phyloP scores from a whole-genome alignment of 2,797 vertebrate species.

The Todus mexicanus region DNA sequence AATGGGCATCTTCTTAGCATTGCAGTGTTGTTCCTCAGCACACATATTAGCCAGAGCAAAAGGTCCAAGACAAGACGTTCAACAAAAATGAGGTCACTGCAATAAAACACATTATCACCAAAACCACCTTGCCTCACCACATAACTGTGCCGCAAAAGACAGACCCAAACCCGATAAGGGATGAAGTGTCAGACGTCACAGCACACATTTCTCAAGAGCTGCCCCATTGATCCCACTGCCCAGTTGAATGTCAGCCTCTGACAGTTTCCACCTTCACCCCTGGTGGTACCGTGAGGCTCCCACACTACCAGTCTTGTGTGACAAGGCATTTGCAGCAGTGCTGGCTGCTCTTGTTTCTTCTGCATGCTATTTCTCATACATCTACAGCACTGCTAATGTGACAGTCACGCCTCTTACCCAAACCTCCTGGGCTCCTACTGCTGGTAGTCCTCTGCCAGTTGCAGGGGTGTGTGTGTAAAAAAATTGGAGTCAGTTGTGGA shows the following conservation, averaged over 20 bases:
- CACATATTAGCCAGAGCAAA: neutral
- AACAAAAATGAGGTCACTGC: neutral
- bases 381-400: neutral
- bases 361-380: neutral
- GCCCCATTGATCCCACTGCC: neutral
- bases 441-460: neutral
- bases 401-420: neutral
- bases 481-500: neutral
- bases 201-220: neutral
- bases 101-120: neutral
- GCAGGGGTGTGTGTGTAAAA: neutral
- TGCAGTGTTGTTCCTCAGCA: neutral
- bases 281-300: neutral
- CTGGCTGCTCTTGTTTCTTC: neutral
- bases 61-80: neutral
- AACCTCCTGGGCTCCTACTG: neutral
- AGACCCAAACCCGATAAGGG: neutral
- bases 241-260: neutral
- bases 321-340: neutral
- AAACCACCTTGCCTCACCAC: neutral
- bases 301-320: fast-evolving
- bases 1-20: neutral
- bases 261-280: neutral
- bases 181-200: neutral
- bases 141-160: neutral